Evolutionary conservation across 2,113 vertebrate species (phyloP).

Genomic region (Calonectris borealis): DNA sequence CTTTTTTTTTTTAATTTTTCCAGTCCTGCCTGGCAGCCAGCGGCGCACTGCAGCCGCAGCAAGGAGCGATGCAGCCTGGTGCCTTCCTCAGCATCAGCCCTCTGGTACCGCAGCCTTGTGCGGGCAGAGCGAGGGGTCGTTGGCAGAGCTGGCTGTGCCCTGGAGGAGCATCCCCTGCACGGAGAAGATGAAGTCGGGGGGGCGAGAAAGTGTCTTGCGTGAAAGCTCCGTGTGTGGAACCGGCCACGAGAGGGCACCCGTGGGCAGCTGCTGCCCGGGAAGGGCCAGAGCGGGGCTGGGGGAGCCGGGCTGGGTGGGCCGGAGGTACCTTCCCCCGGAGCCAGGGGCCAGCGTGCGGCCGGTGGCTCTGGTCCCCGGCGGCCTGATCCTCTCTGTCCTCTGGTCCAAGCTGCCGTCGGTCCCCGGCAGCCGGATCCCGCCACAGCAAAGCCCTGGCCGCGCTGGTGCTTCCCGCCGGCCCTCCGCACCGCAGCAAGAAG

Average conservation of each 20-base stretch:
- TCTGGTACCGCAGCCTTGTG: not conserved
- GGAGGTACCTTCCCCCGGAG: not conserved
- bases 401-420: fast-evolving
- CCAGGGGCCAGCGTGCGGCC: not conserved
- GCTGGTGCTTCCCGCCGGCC: not conserved
- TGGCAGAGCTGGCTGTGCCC: not conserved
- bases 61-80: not conserved
- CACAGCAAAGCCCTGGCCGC: fast-evolving
- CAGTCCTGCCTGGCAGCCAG: not conserved
- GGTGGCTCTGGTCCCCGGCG: not conserved
- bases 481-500: fast-evolving
- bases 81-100: not conserved
- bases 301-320: not conserved
- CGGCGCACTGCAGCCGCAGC: not conserved
- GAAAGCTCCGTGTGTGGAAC: not conserved
- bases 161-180: fast-evolving
- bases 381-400: fast-evolving
- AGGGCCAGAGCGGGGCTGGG: not conserved
- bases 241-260: slow-evolving; percentile 22
- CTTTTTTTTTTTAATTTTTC: not conserved
- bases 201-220: fast-evolving
- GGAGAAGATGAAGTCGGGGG: fast-evolving
- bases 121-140: not conserved
- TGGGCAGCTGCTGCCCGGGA: not conserved
- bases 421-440: not conserved